These are phyloP conservation scores for Troides aeacus DNA, from an alignment of 2,888 invertebrate genomes.

Conservation along the genomic window DNA sequence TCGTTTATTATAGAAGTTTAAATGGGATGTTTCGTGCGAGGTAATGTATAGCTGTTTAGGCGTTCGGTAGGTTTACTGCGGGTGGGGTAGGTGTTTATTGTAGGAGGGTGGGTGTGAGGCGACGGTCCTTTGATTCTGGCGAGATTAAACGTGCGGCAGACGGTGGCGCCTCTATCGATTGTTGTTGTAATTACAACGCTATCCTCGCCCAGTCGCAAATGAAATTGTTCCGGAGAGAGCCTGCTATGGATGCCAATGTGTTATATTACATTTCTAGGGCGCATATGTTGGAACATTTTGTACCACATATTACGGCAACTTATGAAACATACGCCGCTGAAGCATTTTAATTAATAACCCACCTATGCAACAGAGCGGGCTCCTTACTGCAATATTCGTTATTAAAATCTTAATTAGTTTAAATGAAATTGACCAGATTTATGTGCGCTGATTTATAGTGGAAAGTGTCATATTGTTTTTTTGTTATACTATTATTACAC, in stretches of 20 bases:
- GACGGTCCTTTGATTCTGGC: constrained; percentile 78
- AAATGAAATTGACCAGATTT: constrained; percentile 22
- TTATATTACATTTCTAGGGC: constrained; percentile 58
- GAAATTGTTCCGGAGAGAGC: constrained; percentile 79
- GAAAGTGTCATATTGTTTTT: constrained; percentile 3
- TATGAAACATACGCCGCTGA: constrained; percentile 25
- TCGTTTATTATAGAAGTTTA: constrained; percentile 6
- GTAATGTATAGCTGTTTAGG: constrained; percentile 46
- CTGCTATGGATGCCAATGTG: constrained; percentile 71
- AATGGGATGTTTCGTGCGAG: constrained; percentile 3
- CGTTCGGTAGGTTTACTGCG: constrained; percentile 33
- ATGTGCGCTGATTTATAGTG: constrained; percentile 23
- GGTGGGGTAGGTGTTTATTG: constrained; percentile 51
- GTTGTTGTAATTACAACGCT: constrained; percentile 80
- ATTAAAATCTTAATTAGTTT: constrained; percentile 28
- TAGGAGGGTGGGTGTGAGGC: constrained; percentile 69
- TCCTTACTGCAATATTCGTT: constrained; percentile 29
- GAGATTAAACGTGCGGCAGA: constrained; percentile 80
- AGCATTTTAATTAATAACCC: constrained; percentile 30
- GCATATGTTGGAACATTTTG: constrained; percentile 49
- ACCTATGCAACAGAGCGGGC: constrained; percentile 27
- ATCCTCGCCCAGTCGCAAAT: constrained; percentile 79
- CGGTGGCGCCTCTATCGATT: constrained; percentile 81
- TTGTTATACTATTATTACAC: neutral
- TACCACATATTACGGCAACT: constrained; percentile 46